Evolutionary conservation across 2,113 vertebrate genomes (phyloP).

Genomic region (Camelus dromedarius): DNA sequence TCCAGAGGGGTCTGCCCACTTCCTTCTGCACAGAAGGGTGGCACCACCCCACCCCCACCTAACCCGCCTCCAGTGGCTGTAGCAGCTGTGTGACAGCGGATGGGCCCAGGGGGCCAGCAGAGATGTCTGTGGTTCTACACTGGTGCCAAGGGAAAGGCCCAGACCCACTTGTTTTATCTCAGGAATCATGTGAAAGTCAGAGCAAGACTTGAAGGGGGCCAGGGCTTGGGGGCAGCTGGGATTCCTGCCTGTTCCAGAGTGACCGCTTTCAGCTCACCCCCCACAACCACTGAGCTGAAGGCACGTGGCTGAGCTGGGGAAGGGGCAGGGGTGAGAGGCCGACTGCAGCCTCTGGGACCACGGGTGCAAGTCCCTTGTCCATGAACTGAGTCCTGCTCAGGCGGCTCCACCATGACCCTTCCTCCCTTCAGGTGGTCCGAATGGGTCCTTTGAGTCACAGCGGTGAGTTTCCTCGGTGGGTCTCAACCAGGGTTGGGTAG

Average conservation of each 20-base stretch:
- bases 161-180: background rate
- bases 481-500: background rate
- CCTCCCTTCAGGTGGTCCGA: background rate
- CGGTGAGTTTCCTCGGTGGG: fast-evolving
- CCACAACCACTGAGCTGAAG: background rate
- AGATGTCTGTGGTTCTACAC: too few species aligned
- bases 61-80: fast-evolving
- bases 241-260: background rate
- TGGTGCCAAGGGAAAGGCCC: background rate
- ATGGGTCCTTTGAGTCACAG: background rate
- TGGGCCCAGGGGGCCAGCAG: background rate
- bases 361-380: fast-evolving
- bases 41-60: too few species aligned
- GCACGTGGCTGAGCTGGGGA: background rate
- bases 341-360: background rate
- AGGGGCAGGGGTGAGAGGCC: fast-evolving
- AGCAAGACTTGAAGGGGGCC: background rate
- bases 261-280: background rate
- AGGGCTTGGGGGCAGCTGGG: background rate
- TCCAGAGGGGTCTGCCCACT: background rate
- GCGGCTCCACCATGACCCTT: fast-evolving
- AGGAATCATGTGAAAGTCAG: background rate
- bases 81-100: background rate
- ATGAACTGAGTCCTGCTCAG: fast-evolving
- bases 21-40: background rate